A percentile compares a stretch with the other conserved stretches of the same genome.
Evolutionary conservation across 1,140 invertebrate species (phyloP).

Genomic region (Phymorhynchus buccinoides): DNA sequence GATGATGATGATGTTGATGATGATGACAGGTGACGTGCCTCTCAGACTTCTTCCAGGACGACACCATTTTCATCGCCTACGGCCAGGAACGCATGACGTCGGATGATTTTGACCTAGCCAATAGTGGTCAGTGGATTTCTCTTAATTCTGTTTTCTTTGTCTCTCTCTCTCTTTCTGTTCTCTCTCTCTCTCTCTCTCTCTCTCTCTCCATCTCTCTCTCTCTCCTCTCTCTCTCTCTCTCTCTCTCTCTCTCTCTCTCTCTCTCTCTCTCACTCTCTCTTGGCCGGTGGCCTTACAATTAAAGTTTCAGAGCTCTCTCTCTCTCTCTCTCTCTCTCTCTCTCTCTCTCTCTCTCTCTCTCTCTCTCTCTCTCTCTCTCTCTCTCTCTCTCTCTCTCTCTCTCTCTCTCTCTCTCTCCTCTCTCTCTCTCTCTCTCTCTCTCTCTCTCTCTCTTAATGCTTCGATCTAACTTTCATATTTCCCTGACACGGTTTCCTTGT

Average conservation of each 20-base stretch:
- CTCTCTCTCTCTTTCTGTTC: neutral
- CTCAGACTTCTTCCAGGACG: slow-evolving; percentile 88
- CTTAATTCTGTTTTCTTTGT: neutral
- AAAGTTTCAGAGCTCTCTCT: too few species aligned
- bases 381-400: too few species aligned
- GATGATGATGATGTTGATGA: neutral
- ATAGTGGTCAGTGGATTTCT: slow-evolving; percentile 78
- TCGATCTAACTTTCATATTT: too few species aligned
- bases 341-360: neutral
- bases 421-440: too few species aligned
- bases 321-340: neutral
- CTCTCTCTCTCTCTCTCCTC: too few species aligned
- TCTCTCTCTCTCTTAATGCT: too few species aligned
- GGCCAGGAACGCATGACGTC: slow-evolving; percentile 86
- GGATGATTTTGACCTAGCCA: slow-evolving; percentile 94
- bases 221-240: neutral
- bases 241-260: neutral
- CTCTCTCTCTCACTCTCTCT: neutral
- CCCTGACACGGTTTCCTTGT: too few species aligned
- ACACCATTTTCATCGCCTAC: slow-evolving; percentile 92
- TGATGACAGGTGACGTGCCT: slow-evolving; percentile 78
- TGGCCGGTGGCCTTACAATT: too few species aligned
- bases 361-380: neutral
- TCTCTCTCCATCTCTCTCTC: neutral
- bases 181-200: neutral